phyloP scores from a whole-genome alignment of 2,888 invertebrate genomes.

The Oligia latruncula region DNA sequence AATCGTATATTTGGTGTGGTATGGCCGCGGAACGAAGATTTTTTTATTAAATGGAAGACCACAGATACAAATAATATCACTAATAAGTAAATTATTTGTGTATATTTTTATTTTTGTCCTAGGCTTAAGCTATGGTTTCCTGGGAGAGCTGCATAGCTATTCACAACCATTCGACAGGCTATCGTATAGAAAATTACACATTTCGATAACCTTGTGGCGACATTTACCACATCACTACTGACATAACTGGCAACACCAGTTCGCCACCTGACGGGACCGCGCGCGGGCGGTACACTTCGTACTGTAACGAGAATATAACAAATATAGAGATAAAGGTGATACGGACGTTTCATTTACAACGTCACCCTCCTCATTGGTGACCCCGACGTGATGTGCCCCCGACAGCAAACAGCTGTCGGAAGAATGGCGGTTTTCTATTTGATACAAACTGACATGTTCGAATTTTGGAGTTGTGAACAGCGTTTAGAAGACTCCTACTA shows the following conservation, averaged over 20 bases:
- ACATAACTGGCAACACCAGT: too few relatives aligned
- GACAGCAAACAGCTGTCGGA: not conserved
- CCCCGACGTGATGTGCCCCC: too few relatives aligned
- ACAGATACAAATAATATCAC: not conserved
- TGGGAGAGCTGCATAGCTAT: not conserved
- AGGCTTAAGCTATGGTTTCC: not conserved
- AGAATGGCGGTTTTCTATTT: not conserved
- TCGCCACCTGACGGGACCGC: too few relatives aligned
- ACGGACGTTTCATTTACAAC: too few relatives aligned
- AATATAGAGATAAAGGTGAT: too few relatives aligned
- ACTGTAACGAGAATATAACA: too few relatives aligned
- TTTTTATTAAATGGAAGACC: slow-evolving; percentile 35
- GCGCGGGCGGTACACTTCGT: too few relatives aligned
- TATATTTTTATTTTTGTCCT: not conserved
- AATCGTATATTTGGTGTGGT: slow-evolving; percentile 74
- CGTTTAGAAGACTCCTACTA: not conserved
- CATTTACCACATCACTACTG: too few relatives aligned
- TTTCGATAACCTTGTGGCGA: not conserved
- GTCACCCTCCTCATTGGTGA: too few relatives aligned
- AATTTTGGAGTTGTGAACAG: not conserved
- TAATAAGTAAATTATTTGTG: not conserved
- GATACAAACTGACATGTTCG: not conserved
- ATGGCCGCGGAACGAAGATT: slow-evolving; percentile 70
- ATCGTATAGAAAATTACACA: not conserved
- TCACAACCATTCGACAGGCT: not conserved